Evolutionary conservation across 2,888 invertebrate genomes (phyloP).

Genomic region (Sesamia inferens): DNA sequence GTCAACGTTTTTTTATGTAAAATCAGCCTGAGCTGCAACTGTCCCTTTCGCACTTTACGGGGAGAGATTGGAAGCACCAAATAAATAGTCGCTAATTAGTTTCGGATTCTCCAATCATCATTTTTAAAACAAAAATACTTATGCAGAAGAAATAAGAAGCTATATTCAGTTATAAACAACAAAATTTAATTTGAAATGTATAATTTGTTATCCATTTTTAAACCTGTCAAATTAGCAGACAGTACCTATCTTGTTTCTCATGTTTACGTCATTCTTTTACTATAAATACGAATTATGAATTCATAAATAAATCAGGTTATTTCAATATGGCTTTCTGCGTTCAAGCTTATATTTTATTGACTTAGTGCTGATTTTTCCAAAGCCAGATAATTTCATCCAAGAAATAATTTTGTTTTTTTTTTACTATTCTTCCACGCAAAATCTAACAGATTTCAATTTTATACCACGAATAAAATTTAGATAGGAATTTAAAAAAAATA

Average conservation of each 20-base stretch:
- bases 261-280: constrained; percentile 11
- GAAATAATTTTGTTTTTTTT: too few relatives aligned
- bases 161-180: background rate
- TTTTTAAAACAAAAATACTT: background rate
- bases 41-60: too few relatives aligned
- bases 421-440: too few relatives aligned
- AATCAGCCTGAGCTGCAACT: too few relatives aligned
- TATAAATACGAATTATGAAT: constrained; percentile 17
- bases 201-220: constrained; percentile 11
- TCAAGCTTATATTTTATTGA: background rate
- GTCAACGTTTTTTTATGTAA: too few relatives aligned
- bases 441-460: too few relatives aligned
- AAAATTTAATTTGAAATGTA: background rate
- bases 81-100: background rate
- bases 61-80: too few relatives aligned
- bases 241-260: constrained; percentile 4
- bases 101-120: background rate
- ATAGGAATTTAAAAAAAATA: too few relatives aligned
- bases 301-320: constrained; percentile 21
- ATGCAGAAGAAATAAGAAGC: background rate
- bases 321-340: constrained; percentile 7
- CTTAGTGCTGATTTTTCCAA: background rate
- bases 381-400: too few relatives aligned
- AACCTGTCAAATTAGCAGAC: background rate
- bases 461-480: too few relatives aligned